Conservation (phyloP, 1,140 invertebrate species). For the Ctenoplectra terminalis region DNA sequence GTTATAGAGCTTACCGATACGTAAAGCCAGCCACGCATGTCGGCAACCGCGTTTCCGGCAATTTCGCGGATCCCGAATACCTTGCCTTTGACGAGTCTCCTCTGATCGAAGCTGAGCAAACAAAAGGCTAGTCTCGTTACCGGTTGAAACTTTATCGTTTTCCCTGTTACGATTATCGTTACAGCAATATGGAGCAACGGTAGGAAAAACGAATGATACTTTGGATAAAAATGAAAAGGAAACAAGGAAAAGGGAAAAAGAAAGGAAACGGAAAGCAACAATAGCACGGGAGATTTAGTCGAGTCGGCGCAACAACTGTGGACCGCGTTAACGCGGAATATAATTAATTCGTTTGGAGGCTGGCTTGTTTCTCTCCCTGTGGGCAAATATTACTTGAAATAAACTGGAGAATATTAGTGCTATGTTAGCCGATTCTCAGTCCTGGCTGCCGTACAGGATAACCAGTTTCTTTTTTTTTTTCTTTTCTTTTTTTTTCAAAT, state of each 20-base stretch:
- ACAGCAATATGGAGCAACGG: not conserved
- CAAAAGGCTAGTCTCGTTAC: not conserved
- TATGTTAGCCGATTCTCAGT: constrained; percentile 25
- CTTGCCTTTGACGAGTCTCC: not conserved
- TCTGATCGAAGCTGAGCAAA: not conserved
- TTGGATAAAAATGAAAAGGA: not conserved
- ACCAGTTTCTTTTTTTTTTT: constrained; percentile 52
- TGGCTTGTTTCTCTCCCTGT: constrained; percentile 24
- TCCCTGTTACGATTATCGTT: not conserved
- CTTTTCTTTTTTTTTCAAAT: too few relatives aligned
- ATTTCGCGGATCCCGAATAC: not conserved
- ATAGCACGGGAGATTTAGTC: not conserved
- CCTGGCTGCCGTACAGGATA: constrained; percentile 28
- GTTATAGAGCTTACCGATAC: constrained; percentile 8
- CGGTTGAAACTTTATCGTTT: not conserved
- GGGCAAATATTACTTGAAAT: constrained; percentile 48
- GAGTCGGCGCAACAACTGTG: not conserved
- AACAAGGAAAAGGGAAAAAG: not conserved
- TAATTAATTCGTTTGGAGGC: constrained; percentile 50
- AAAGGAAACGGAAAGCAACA: not conserved
- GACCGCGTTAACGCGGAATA: not conserved
- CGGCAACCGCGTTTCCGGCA: not conserved
- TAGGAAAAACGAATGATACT: not conserved
- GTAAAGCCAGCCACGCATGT: not conserved
- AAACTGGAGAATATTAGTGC: constrained; percentile 55